Conservation (phyloP, 2,113 vertebrate genomes). For the Boleophthalmus pectinirostris region DNA sequence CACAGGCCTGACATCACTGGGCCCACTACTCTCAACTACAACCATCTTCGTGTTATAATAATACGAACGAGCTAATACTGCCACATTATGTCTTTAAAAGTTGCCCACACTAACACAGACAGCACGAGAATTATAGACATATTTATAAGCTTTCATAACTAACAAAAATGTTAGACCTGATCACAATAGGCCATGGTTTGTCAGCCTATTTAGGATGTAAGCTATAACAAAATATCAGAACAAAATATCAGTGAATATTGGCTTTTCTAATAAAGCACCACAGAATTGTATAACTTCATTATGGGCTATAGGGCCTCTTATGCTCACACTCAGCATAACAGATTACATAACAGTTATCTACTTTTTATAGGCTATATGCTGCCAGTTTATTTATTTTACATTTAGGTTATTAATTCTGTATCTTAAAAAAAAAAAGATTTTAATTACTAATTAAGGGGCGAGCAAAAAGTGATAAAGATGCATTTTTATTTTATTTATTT, state of each 20-base stretch:
- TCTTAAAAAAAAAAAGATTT: too few relatives aligned
- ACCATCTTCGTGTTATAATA: neutral
- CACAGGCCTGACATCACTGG: constrained; percentile 36
- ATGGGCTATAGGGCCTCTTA: neutral
- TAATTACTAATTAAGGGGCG: too few relatives aligned
- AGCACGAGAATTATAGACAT: neutral
- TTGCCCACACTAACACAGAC: neutral
- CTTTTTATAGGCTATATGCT: neutral
- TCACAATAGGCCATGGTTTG: neutral
- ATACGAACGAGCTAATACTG: neutral
- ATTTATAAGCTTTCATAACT: too few relatives aligned
- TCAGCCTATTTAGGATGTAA: neutral
- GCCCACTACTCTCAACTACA: neutral
- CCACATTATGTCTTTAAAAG: neutral
- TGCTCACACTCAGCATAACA: neutral
- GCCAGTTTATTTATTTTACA: too few relatives aligned
- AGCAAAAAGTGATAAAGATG: too few relatives aligned
- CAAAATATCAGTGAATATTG: too few relatives aligned
- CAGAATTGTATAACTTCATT: neutral
- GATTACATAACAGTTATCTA: too few relatives aligned
- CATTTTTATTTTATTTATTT: neutral
- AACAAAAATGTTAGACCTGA: neutral
- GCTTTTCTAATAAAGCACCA: neutral
- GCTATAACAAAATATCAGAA: neutral
- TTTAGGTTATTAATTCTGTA: too few relatives aligned